These are phyloP conservation scores for Naso thynnoides DNA, from an alignment of 2,797 vertebrate species.

Conservation along the genomic window DNA sequence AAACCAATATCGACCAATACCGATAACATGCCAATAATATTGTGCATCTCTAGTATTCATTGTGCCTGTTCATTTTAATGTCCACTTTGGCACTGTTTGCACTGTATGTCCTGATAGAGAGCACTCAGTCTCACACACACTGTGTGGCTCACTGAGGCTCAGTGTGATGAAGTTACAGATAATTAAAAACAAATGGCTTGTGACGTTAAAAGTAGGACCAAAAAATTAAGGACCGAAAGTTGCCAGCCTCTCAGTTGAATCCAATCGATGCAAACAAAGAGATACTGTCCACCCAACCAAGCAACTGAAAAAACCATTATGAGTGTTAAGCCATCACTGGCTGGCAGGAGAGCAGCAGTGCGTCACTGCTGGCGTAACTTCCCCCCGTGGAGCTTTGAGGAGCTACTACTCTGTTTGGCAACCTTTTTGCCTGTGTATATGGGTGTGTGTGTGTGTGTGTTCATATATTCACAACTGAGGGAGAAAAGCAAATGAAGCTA, in stretches of 20 bases:
- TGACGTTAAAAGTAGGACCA: not conserved
- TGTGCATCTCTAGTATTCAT: too few species aligned
- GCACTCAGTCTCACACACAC: too few species aligned
- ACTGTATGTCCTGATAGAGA: not conserved
- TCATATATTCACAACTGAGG: constrained; percentile 22
- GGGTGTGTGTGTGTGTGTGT: constrained; percentile 17
- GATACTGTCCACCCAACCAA: constrained; percentile 33
- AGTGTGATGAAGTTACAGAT: constrained; percentile 17
- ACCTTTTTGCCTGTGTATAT: constrained; percentile 12
- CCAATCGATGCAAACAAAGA: constrained; percentile 42
- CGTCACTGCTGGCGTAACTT: constrained; percentile 55
- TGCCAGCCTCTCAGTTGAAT: constrained; percentile 4
- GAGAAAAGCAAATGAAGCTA: constrained; percentile 24
- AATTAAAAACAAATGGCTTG: constrained; percentile 27
- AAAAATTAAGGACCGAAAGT: constrained; percentile 19
- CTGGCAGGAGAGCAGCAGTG: constrained; percentile 51
- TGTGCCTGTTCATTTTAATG: not conserved
- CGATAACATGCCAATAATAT: too few species aligned
- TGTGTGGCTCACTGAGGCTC: not conserved
- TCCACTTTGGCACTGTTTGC: not conserved
- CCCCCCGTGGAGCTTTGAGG: constrained; percentile 50
- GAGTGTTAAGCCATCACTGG: constrained; percentile 36
- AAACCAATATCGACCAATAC: too few species aligned
- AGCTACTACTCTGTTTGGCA: constrained; percentile 55
- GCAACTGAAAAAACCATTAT: constrained; percentile 33